These are phyloP conservation scores for Staurois parvus DNA, from an alignment of 2,797 vertebrate species.

Conservation along the genomic window DNA sequence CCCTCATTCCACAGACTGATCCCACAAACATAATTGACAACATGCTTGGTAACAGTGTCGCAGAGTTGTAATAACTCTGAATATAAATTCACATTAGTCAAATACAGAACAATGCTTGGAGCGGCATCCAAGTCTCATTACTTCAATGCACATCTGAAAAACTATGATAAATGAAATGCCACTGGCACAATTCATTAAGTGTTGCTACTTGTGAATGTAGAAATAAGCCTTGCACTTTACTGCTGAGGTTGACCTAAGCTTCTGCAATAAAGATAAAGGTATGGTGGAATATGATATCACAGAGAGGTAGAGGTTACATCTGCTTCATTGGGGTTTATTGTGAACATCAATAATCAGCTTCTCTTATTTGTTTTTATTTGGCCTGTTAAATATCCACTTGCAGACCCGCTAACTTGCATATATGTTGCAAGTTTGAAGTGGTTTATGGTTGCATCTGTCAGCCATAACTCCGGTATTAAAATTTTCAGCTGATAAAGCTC, in stretches of 20 bases:
- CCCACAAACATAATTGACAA: constrained; percentile 29
- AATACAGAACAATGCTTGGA: constrained; percentile 55
- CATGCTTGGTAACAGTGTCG: constrained; percentile 37
- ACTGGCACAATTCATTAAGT: constrained; percentile 57
- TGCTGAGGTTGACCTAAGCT: background rate
- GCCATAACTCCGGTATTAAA: too few relatives aligned
- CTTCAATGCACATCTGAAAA: constrained; percentile 54
- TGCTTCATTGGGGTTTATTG: background rate
- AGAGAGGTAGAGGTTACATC: background rate
- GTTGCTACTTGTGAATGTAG: constrained; percentile 49
- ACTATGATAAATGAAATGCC: constrained; percentile 59
- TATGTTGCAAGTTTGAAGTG: too few relatives aligned
- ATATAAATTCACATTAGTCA: constrained; percentile 59
- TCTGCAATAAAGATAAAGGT: background rate
- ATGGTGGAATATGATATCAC: background rate
- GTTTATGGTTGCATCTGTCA: too few relatives aligned
- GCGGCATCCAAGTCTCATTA: constrained; percentile 58
- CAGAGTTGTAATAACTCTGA: constrained; percentile 42
- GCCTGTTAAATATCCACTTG: too few relatives aligned
- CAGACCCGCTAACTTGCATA: too few relatives aligned
- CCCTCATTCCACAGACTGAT: constrained; percentile 8
- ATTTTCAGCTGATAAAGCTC: too few relatives aligned
- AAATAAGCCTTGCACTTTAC: constrained; percentile 34
- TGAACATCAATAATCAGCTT: too few relatives aligned
- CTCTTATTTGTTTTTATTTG: too few relatives aligned